phyloP scores from a whole-genome alignment of 2,888 invertebrate genomes.

The Itoplectis maculator region DNA sequence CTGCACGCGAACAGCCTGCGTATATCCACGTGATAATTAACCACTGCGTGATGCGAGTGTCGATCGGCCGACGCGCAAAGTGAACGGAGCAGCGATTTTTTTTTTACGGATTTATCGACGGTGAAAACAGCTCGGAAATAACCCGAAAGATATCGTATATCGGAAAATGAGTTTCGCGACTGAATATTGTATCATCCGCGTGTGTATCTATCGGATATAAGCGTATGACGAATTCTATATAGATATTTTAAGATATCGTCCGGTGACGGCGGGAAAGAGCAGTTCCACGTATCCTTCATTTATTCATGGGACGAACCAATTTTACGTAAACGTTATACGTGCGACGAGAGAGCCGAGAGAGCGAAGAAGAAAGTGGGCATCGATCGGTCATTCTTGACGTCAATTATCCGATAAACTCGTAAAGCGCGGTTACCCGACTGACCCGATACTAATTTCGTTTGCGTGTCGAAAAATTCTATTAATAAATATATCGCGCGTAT shows the following conservation, averaged over 20 bases:
- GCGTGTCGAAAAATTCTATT: conserved; percentile 72
- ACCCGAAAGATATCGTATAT: conserved; percentile 12
- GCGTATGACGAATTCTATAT: conserved; percentile 19
- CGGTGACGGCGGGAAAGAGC: background rate
- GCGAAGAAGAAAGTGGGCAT: conserved; percentile 33
- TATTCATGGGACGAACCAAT: conserved; percentile 53
- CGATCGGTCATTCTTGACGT: conserved; percentile 39
- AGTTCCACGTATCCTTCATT: conserved; percentile 28
- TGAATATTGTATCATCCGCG: conserved; percentile 14
- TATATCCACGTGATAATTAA: conserved; percentile 4
- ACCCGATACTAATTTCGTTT: conserved; percentile 62
- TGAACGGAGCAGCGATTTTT: background rate
- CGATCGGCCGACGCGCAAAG: background rate
- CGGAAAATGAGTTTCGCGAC: conserved; percentile 6
- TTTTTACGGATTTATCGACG: conserved; percentile 1
- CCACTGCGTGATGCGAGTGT: background rate
- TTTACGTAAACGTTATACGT: conserved; percentile 48
- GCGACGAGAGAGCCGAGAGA: background rate
- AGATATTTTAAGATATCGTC: conserved; percentile 43
- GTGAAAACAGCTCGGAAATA: conserved; percentile 12
- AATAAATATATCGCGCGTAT: conserved; percentile 22
- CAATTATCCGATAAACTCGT: conserved; percentile 27
- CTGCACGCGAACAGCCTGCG: background rate
- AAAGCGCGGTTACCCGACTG: conserved; percentile 35
- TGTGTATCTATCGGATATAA: conserved; percentile 9